Base-by-base conservation (phyloP, 2,113 vertebrate genomes). In the Mirza zaza region DNA sequence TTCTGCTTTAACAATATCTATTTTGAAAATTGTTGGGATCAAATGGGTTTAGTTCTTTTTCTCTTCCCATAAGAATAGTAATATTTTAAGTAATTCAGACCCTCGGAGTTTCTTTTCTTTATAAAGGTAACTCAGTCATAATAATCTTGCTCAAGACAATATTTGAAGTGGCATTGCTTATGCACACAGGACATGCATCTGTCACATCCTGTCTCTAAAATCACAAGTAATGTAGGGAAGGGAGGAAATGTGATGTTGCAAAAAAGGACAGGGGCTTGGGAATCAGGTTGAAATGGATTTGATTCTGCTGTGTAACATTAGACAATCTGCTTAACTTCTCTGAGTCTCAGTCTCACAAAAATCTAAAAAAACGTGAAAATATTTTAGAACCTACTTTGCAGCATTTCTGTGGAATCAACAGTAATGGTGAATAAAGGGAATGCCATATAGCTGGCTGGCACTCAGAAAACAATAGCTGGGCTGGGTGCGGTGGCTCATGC, bases 81-180 rank as follows among this genome's bases (percentile, higher is more conserved):
- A 39, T 48, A 73, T 94, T 94, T 94, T 63, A 88, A 65, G 23
- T 67, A 83, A 70, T 77, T 83, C 76, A 77, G 76, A 68, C n/a
- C 8, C 83, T 91, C 76, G n/a, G 68, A 18, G 27, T 50, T 75
- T 70, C n/a, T 91, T 87, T 65, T 63, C n/a, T 50, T 87, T 61
- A 45, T 71, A 89, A 77, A 45, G 48, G 36, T 39, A 63, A 71
- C 42, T 57, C 45, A 65, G 55, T 92, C 45, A 42, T 79, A 92
- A 70, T 88, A 87, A 63, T 48, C 20, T 79, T 88, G 20, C 71
- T 89, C 15, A 8, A 71, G 81, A 84, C 65, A 80, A 48, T 63
- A 71, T 65, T 18, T 84, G 32, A 85, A 95, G 55, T 84, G 52
- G 63, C 84, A 79, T 23, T 84, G 77, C 71, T 88, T 15, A 32